Evolutionary conservation across 2,113 vertebrate species (phyloP).

Genomic region (Pagrus major): DNA sequence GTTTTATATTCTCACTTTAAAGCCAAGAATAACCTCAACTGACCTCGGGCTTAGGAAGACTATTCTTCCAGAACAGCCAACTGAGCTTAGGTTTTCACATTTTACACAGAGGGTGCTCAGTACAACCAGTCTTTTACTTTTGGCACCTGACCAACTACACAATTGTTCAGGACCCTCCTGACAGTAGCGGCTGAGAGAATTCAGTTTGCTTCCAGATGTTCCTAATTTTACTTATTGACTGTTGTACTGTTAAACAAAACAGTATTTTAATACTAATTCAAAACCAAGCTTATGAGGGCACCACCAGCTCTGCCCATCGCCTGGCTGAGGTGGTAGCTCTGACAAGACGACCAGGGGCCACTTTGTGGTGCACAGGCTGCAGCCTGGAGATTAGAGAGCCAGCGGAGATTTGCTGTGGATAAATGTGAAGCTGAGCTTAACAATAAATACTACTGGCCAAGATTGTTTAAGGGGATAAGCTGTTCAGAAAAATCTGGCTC

Average conservation of each 20-base stretch:
- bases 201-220: background rate
- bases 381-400: slow-evolving; percentile 68
- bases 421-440: slow-evolving; percentile 75
- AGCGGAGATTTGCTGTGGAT: slow-evolving; percentile 67
- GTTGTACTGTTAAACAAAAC: background rate
- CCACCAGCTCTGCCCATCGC: background rate
- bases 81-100: background rate
- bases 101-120: background rate
- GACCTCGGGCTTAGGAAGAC: background rate
- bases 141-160: slow-evolving; percentile 6
- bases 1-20: background rate
- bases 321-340: slow-evolving; percentile 9
- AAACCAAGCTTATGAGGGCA: background rate
- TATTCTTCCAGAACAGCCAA: background rate
- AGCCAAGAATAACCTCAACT: background rate
- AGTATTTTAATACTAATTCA: background rate
- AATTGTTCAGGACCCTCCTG: background rate
- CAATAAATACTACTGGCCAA: slow-evolving; percentile 70
- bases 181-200: background rate
- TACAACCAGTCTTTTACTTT: background rate
- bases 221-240: background rate
- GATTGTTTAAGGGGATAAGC: slow-evolving; percentile 78
- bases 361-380: slow-evolving; percentile 53
- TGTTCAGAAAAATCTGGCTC: slow-evolving; percentile 58
- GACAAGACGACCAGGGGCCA: slow-evolving; percentile 42